A percentile compares a stretch with the other conserved stretches of the same genome.
These are phyloP conservation scores for Cettia cetti DNA, from an alignment of 2,113 vertebrate genomes.

Conservation along the genomic window DNA sequence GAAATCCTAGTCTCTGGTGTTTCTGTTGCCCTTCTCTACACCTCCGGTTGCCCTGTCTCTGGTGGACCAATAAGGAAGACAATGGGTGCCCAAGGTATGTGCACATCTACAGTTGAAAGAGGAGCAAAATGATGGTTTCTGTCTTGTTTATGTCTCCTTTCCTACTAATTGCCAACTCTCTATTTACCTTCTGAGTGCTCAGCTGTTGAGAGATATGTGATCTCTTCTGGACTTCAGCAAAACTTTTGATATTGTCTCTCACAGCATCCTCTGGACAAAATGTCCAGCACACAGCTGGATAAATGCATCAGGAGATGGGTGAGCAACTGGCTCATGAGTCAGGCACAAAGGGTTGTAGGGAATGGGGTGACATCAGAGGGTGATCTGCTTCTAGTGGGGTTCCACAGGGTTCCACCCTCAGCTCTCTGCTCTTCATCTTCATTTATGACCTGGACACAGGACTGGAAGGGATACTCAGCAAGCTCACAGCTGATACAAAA, in stretches of 20 bases:
- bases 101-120: background rate
- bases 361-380: background rate
- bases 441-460: background rate
- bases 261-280: background rate
- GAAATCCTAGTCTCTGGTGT: background rate
- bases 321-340: background rate
- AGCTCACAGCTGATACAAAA: background rate
- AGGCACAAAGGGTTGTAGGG: background rate
- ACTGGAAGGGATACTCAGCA: background rate
- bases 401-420: background rate
- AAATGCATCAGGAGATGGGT: background rate
- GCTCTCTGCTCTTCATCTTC: background rate
- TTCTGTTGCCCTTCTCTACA: background rate
- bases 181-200: background rate
- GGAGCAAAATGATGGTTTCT: background rate
- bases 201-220: background rate
- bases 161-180: background rate
- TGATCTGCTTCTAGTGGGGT: background rate
- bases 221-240: background rate
- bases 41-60: background rate
- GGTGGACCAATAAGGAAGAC: background rate
- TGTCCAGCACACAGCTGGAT: background rate
- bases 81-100: background rate
- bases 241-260: background rate
- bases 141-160: background rate